phyloP scores from a whole-genome alignment of 30 jellyfish, hydroid and myxozoan genomes.

The Rhopilema esculentum region DNA sequence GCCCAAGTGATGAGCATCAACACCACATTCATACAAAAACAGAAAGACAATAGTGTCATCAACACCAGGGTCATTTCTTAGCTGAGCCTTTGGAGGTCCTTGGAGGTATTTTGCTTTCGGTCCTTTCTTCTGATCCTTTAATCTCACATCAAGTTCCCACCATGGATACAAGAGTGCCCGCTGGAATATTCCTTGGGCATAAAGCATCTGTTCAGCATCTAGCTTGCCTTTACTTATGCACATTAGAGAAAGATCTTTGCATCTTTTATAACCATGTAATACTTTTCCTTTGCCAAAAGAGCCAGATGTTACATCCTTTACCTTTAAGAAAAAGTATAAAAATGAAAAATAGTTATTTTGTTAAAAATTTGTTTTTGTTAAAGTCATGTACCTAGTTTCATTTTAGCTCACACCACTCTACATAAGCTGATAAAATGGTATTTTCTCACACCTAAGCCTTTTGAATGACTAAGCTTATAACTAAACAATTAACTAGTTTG shows the following conservation, averaged over 20 bases:
- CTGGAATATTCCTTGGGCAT: constrained; percentile 14
- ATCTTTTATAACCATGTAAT: constrained; percentile 1
- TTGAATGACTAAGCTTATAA: too few species aligned
- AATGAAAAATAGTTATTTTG: background rate
- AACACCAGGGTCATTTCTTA: constrained; percentile 24
- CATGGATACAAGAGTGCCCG: constrained; percentile 28
- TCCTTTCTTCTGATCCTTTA: background rate
- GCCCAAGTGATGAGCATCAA: constrained; percentile 6
- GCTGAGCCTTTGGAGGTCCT: constrained; percentile 5
- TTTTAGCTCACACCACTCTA: too few species aligned
- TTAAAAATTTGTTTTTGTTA: too few species aligned
- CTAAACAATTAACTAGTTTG: too few species aligned
- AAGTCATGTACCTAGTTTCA: too few species aligned
- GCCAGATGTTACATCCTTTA: constrained; percentile 33
- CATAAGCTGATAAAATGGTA: too few species aligned
- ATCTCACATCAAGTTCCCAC: constrained; percentile 16
- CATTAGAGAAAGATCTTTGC: constrained; percentile 7
- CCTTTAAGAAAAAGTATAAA: background rate
- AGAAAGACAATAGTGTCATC: constrained; percentile 5
- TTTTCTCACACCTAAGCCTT: too few species aligned
- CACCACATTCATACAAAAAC: constrained; percentile 24
- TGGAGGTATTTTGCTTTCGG: background rate
- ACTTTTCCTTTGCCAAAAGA: constrained; percentile 15
- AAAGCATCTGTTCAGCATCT: background rate
- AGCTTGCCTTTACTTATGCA: background rate